These are phyloP conservation scores for Chloebia gouldiae DNA, from an alignment of 2,113 vertebrate species.

Conservation along the genomic window DNA sequence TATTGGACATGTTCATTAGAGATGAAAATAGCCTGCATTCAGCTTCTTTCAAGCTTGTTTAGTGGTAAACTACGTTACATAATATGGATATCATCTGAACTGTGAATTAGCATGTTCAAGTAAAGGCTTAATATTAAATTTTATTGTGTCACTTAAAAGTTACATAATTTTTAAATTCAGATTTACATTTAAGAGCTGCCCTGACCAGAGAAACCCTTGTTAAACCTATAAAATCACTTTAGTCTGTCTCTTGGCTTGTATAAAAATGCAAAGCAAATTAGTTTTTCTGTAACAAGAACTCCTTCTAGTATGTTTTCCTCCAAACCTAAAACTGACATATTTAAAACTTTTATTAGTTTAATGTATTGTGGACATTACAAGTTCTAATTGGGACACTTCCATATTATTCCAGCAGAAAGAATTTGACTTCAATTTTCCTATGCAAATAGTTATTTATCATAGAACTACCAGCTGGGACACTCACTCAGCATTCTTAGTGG, in stretches of 20 bases:
- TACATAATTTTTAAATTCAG: background rate
- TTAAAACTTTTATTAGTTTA: background rate
- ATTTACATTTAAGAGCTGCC: background rate
- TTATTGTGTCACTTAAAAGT: background rate
- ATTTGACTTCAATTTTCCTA: background rate
- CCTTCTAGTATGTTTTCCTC: background rate
- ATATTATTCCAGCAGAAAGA: background rate
- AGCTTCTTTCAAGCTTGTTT: background rate
- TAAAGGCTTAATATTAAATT: background rate
- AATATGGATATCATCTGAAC: background rate
- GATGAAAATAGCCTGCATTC: background rate
- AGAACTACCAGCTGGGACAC: background rate
- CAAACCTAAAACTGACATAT: background rate
- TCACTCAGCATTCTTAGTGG: constrained; percentile 25
- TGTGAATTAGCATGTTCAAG: background rate
- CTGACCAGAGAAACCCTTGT: background rate
- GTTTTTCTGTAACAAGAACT: background rate
- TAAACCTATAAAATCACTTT: background rate
- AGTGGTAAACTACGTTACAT: background rate
- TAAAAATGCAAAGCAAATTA: background rate
- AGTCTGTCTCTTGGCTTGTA: background rate
- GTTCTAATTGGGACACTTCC: background rate
- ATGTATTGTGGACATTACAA: background rate
- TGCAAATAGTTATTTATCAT: background rate
- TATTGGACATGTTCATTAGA: background rate